Base-by-base conservation (phyloP, 2,797 vertebrate genomes). In the Sebastes taczanowskii region DNA sequence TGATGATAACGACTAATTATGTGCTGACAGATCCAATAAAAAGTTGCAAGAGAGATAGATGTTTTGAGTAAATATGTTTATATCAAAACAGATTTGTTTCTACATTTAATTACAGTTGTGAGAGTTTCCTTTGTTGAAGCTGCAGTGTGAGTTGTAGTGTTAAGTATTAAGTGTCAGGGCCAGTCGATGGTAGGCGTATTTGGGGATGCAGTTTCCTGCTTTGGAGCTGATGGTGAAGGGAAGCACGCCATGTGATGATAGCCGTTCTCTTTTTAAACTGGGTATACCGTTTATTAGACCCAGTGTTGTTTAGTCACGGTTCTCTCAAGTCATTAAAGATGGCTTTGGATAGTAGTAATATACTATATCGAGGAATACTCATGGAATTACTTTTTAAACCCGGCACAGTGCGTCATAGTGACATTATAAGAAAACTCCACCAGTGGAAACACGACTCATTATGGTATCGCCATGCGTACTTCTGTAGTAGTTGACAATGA, bases 121-220 rank as follows among this genome's bases (percentile, higher is more conserved):
- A 55, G 56, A 9, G n/a, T 32, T 56, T 62, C 32, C n/a, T 66
- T n/a, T 62, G 25, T 18, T 38, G 14, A 52, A 29, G 59, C 66
- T 67, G 32, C 13, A 23, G 13, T 20, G 18, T 55, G 30, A 59
- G 52, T 35, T 27, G 58, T 59, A 14, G 18, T 52, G 49, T 23
- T 63, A 6, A 18, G 25, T 59, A 20, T 13, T 23, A 55, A 55
- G 35, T 38, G 35, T 42, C 80, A 55, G 71, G 80, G 75, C 85
- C 89, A 78, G 85, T 70, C 38, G 65, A 83, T 59, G 85, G 81
- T 86, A 59, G 90, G 87, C 75, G 78, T 92, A 86, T 91, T 90
- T 88, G 81, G 88, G 83, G 78, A 81, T 67, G 90, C 2, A 92
- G 94, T 93, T 95, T 94, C 86, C 88, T 81, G 82, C 88, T 82